Base-by-base conservation (phyloP, 2,113 vertebrate species). In the Heterotilapia buettikoferi region DNA sequence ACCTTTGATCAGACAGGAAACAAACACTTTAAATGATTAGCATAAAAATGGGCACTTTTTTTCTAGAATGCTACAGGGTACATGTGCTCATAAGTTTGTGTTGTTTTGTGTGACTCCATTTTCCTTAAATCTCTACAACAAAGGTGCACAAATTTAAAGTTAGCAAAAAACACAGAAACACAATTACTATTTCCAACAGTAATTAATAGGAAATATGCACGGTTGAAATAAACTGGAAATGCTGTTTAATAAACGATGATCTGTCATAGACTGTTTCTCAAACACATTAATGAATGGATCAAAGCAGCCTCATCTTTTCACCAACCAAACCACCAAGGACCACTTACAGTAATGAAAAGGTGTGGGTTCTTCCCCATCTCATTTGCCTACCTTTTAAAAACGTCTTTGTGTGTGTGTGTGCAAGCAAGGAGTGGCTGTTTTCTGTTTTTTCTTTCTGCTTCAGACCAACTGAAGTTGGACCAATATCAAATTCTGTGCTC, bases 381-480 rank as follows among this genome's bases (percentile, higher is more conserved):
- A 92, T 94, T 92, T 92, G 89, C 86, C 83, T 91, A 86, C 76
- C 5, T 83, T 73, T 90, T 78, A 89, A 31, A 40, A 84, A 73
- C 5, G 0, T 31, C 24, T 31, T 47, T n/a, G 71, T 76, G 71
- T 19, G 14, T 31, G 33, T 50, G 43, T 5, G 68, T 5, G 40
- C 6, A 18, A 29, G 68, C 54, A 87, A 88, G 92, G 88, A 94
- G 90, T 91, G 92, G 90, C 89, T 76, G 54, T 87, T 82, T 86
- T 68, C 61, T 57, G 89, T 80, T 59, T 81, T 86, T 76, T 84
- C 33, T 57, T 86, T 90, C 80, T 63, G 54, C 26, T 85, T 89
- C 71, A 86, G 63, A 88, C 89, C 78, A 94, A 96, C 92, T 88
- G 92, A 94, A 91, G 61, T 92, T 96, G 92, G 94, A 94, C 19